Base-by-base conservation (phyloP, 2,113 vertebrate species). In the Chitala chitala region DNA sequence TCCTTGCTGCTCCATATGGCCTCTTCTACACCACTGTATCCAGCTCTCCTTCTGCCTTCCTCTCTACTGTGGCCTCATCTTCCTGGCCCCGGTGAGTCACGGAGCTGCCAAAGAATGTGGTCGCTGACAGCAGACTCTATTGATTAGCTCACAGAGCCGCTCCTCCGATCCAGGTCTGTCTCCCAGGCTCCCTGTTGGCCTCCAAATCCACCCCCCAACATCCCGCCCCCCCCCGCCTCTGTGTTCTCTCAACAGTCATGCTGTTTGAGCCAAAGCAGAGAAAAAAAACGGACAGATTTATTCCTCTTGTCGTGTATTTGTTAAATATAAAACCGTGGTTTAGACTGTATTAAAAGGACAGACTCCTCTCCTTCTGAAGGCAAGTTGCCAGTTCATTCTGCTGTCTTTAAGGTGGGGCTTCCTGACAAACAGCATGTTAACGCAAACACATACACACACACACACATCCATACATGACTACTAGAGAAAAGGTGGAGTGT, bases 321-420 rank as follows among this genome's bases (percentile, higher is more conserved):
- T 72, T 72, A 59, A 72, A 72, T 72, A 59, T 56, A 59, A 72
- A 72, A 61, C 71, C 40, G 46, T 44, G 38, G 71, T 72, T 59
- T 59, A 59, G 38, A 59, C 51, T 72, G 40, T 55, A 72, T 72
- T 72, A 72, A 72, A 53, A 48, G 54, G 20, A 15, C 63, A 55
- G 29, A 9, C 54, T 38, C 70, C 70, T 38, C 70, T 40, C 7
- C 24, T n/a, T 13, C 36, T 4, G 4, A 22, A 26, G 71, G 71
- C 55, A 72, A 72, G 61, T 59, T 59, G 71, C 71, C 71, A 72
- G 71, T 31, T 42, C 56, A 46, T 72, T 61, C 55, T 53, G 55
- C 48, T 36, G 31, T 13, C 13, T 58, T n/a, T 46, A 20, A 26
- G 42, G 46, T 4, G 50, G 13, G 48, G 55, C 22, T 7, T 38